Evolutionary conservation across 2,113 vertebrate species (phyloP), one percentile per base, ranked within the genome.

Genomic region (Macrotus californicus): DNA sequence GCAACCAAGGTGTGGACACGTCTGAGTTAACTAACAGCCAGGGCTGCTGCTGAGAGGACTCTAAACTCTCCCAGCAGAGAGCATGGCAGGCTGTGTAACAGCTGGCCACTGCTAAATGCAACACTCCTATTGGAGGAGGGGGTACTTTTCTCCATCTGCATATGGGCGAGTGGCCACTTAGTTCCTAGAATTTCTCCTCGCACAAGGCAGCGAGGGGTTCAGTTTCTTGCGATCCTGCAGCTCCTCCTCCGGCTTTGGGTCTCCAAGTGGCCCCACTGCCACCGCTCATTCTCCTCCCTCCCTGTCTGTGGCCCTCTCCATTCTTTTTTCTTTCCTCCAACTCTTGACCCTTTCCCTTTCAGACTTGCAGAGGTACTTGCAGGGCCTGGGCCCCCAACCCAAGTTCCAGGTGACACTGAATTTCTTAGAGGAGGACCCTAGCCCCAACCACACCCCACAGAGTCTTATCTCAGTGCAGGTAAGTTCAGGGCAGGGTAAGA

Each of bases 391-490:
- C 0, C 96, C 97, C 0, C 96, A 85, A 4, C 99, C 99, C 22
- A 93, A 98, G 87, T 98, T 93, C 95, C 96, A 98, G 73, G 95
- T 99, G 93, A 99, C 98, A 0, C 97, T 99, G 73, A 98, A 99
- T 87, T 99, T 99, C 15, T 99, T 99, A 43, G 99, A 99, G 54
- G 98, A 99, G 87, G 96, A 98, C 52, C 95, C 88, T 7, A 87
- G 87, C 64, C 41, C 52, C 0, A 98, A 98, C 9, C 96, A 98
- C 31, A 88, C 95, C 10, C 48, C 92, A 14, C 46, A 88, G 41
- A 99, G 99, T 83, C 98, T 98, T 76, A 99, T 99, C 76, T 98
- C 98, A 4, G 98, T 98, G 59, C 97, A 99, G 98, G 99, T 99
- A 72, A 97, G 95, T 85, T 81, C 64, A 9, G 29, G 56, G 24